Evolutionary conservation across 2,888 invertebrate species (phyloP), one percentile per base, ranked within the genome.

Genomic region (Cylindroiulus punctatus): DNA sequence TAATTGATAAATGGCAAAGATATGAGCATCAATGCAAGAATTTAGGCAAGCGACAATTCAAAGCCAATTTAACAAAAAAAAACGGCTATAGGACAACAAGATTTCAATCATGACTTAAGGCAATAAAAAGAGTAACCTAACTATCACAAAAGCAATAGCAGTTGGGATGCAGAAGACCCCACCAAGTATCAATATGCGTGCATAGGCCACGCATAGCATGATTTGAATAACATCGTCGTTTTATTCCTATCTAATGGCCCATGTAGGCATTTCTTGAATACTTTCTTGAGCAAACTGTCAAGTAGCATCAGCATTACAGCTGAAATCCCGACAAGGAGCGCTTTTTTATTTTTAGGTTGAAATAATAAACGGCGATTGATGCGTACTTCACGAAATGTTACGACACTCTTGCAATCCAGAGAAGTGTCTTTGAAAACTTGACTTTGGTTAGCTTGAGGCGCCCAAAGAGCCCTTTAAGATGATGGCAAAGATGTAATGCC

Each of bases 161-260:
- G 52, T 52, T 14, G n/a, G 5, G 52, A 52, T 52, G 14, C 8
- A 14, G n/a, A 12, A 26, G 65, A 12, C 26, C 65, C 22, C 22
- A 22, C 19, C 22, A n/a, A 65, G 65, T 26, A 26, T 12, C 12
- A 14, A 22, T 12, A 1, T 44, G 12, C 10, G 10, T 1, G 65
- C 65, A 65, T n/a, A n/a, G n/a, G n/a, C n/a, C n/a, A n/a, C n/a
- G n/a, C 26, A 26, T 26, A n/a, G 65, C 12, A 5, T 30, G 17
- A 76, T 76, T 76, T 76, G 76, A 76, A 76, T 17, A 76, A 30
- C 76, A 76, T 32, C 30, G 76, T 76, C 76, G 76, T 76, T 76
- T 76, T 26, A 65, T 65, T 30, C 76, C 14, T 30, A 17, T 30
- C 76, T 65, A 65, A 65, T 65, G 65, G 65, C 12, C 10, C 65